phyloP scores from a whole-genome alignment of 2,797 vertebrate genomes.

The Acanthopagrus latus region DNA sequence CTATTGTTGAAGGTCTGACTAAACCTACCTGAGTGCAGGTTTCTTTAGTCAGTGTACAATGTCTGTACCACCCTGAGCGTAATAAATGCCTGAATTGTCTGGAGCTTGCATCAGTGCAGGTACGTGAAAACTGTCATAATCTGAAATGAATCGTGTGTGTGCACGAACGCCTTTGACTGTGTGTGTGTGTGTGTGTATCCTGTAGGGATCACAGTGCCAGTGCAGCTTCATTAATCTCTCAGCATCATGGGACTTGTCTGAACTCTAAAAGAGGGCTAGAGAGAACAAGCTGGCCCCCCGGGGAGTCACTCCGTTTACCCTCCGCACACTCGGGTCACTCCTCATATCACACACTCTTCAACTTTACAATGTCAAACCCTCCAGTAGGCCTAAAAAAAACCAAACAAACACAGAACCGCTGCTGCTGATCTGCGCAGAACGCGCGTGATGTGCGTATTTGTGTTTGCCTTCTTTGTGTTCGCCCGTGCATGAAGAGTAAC shows the following conservation, averaged over 20 bases:
- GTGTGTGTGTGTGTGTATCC: slow-evolving; percentile 67
- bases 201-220: slow-evolving; percentile 76
- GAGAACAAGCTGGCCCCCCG: slow-evolving; percentile 68
- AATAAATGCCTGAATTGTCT: slow-evolving; percentile 1
- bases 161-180: slow-evolving; percentile 18
- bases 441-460: slow-evolving; percentile 4
- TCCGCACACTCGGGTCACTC: slow-evolving; percentile 75
- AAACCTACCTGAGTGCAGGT: not conserved
- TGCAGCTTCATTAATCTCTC: slow-evolving; percentile 83
- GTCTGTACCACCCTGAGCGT: not conserved
- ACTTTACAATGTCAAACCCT: slow-evolving; percentile 72
- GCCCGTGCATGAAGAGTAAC: slow-evolving; percentile 24
- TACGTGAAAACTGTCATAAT: slow-evolving; percentile 54
- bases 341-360: slow-evolving; percentile 69
- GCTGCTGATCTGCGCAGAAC: slow-evolving; percentile 38
- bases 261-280: slow-evolving; percentile 76
- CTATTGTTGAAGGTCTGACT: not conserved
- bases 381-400: slow-evolving; percentile 13
- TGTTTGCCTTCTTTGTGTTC: slow-evolving; percentile 11
- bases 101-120: slow-evolving; percentile 29
- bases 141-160: slow-evolving; percentile 59
- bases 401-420: not conserved
- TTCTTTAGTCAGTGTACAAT: not conserved
- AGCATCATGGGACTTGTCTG: slow-evolving; percentile 77
- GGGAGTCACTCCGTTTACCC: slow-evolving; percentile 79